phyloP scores from a whole-genome alignment of 2,797 vertebrate species.

The Pachyuromys duprasi region DNA sequence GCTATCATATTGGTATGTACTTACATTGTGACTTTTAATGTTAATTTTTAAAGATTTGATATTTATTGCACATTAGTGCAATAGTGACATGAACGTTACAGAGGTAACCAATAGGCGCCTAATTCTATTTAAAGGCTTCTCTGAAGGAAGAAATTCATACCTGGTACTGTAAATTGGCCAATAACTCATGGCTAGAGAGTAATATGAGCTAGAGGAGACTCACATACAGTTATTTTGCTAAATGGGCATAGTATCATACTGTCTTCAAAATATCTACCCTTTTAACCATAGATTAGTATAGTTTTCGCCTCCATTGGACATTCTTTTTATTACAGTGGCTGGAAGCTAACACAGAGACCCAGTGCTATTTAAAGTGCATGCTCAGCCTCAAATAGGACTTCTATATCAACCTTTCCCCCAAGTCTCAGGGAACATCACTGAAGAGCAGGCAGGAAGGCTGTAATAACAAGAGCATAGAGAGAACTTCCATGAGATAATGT shows the following conservation, averaged over 20 bases:
- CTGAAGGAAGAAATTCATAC: neutral
- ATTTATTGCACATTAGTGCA: neutral
- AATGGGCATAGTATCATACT: neutral
- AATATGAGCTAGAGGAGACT: neutral
- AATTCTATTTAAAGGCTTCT: neutral
- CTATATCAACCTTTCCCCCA: neutral
- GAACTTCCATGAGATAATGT: neutral
- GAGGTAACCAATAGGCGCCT: neutral
- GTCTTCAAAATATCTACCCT: neutral
- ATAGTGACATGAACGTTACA: neutral
- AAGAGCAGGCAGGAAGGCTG: neutral
- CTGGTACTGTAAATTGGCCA: neutral
- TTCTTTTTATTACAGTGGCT: neutral
- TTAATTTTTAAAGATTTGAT: slow-evolving; percentile 31
- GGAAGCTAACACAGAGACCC: neutral
- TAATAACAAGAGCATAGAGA: neutral
- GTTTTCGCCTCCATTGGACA: neutral
- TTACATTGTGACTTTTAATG: neutral
- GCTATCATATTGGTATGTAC: neutral
- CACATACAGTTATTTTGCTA: neutral
- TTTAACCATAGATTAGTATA: neutral
- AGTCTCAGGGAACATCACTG: neutral
- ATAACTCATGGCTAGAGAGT: neutral
- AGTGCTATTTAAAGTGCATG: neutral
- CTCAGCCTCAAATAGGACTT: neutral